Evolutionary conservation across 23 tunicate species (phyloP).

Genomic region (Halocynthia aurantium): DNA sequence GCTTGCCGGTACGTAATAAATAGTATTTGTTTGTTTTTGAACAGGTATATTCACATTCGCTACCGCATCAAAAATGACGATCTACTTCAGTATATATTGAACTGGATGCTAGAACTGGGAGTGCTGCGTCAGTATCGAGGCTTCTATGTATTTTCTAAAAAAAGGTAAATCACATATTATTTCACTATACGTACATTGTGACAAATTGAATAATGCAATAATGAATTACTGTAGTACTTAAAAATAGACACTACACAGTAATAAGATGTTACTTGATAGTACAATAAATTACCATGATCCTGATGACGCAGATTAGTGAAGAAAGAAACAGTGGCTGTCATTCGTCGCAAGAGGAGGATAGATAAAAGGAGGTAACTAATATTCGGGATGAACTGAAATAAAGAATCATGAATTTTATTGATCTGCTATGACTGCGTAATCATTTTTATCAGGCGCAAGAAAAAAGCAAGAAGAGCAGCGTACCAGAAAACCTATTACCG

Average conservation of each 20-base stretch:
- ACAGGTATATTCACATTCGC: conserved; percentile 65
- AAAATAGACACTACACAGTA: neutral
- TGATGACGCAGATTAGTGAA: conserved; percentile 25
- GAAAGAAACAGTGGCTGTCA: conserved; percentile 46
- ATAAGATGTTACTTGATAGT: neutral
- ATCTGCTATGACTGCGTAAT: no score
- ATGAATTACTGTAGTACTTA: no score
- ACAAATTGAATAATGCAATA: no score
- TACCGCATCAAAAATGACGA: conserved; percentile 44
- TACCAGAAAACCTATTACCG: no score
- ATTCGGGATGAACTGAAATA: no score
- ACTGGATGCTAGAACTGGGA: conserved; percentile 81
- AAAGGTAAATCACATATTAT: conserved; percentile 19
- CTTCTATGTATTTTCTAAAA: conserved; percentile 37
- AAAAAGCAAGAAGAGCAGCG: no score
- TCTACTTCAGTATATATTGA: conserved; percentile 45
- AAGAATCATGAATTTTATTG: no score
- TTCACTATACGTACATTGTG: no score
- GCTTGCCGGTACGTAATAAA: no score
- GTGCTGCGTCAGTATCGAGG: conserved; percentile 22
- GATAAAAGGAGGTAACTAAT: no score
- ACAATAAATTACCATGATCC: neutral
- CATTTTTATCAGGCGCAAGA: no score
- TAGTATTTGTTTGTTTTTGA: neutral
- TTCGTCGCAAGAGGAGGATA: neutral